Base-by-base conservation (phyloP, 2,113 vertebrate genomes). In the Ursus arctos region DNA sequence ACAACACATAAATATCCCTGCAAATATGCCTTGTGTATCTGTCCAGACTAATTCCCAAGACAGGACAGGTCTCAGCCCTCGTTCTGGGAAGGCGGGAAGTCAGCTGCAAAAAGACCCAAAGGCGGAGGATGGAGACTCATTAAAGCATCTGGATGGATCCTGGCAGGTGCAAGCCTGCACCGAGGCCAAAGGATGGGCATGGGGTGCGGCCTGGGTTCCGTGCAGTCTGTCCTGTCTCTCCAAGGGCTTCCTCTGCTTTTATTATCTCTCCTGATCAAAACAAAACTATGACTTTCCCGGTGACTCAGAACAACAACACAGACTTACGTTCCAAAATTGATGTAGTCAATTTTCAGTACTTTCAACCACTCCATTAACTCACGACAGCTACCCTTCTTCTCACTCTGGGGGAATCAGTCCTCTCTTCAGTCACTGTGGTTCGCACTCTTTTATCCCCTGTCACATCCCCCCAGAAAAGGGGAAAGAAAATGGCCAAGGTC, bases 261-360 rank as follows among this genome's bases (percentile, higher is more conserved):
- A 22, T n/a, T 19, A 8, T 57, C 81, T 49, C 4, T n/a, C 36
- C 15, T 77, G 43, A 55, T 47, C 5, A 65, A 69, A 18, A 16
- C 59, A 63, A 7, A 13, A 2, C 14, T 18, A 7, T 9, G 13
- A 40, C 21, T 14, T 65, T 49, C 26, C 11, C 36, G 19, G 21
- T 6, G 76, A 63, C 74, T 61, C 65, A 31, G 43, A 28, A 22
- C 77, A 19, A 11, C 15, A 14, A 18, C 1, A 16, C 2, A 14
- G 61, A 67, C 53, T 36, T 21, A 1, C 0, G 1, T 8, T 31
- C 26, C 81, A 12, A 8, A 79, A 28, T 21, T 0, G 1, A 9
- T 1, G 7, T 0, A 4, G 33, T 57, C 18, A 5, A 7, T 51
- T 47, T n/a, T 0, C 2, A 0, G 11, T 18, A 31, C 8, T 15